These are phyloP conservation scores for Ormyrus thymus DNA, from an alignment of 2,888 invertebrate species.

Conservation along the genomic window DNA sequence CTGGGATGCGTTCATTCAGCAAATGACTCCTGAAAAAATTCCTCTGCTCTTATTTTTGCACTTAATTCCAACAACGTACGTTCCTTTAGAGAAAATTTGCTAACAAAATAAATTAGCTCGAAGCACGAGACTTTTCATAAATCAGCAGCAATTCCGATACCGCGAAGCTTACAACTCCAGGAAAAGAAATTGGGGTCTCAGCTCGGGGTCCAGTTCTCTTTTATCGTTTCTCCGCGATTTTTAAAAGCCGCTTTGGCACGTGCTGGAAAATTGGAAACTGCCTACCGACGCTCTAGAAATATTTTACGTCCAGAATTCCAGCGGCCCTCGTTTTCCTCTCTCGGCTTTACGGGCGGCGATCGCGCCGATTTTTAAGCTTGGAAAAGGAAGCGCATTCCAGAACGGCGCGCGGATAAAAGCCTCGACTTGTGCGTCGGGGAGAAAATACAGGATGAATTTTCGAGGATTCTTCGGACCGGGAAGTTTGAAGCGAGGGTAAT, in stretches of 20 bases:
- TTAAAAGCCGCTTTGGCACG: not conserved
- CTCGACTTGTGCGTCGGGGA: not conserved
- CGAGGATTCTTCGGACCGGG: no score
- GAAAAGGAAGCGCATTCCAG: not conserved
- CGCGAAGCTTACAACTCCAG: no score
- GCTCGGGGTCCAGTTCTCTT: not conserved
- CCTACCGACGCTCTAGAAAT: conserved; percentile 16
- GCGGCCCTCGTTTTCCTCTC: not conserved
- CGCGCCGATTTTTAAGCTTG: conserved; percentile 7
- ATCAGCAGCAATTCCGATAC: no score
- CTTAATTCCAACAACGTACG: no score
- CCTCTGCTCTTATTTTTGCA: no score
- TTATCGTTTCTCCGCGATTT: not conserved
- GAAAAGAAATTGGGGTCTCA: no score
- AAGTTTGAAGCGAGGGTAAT: not conserved
- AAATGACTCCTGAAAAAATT: no score
- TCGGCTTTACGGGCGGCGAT: conserved; percentile 18
- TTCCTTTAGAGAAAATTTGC: no score
- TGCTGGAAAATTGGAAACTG: conserved; percentile 40
- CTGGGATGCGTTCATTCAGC: no score
- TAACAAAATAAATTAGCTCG: no score
- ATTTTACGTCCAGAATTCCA: conserved; percentile 23
- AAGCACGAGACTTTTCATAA: no score
- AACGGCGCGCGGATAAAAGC: not conserved
- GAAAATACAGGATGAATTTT: no score